Conservation (phyloP, 2,888 invertebrate genomes). For the Temnothorax unifasciatus region DNA sequence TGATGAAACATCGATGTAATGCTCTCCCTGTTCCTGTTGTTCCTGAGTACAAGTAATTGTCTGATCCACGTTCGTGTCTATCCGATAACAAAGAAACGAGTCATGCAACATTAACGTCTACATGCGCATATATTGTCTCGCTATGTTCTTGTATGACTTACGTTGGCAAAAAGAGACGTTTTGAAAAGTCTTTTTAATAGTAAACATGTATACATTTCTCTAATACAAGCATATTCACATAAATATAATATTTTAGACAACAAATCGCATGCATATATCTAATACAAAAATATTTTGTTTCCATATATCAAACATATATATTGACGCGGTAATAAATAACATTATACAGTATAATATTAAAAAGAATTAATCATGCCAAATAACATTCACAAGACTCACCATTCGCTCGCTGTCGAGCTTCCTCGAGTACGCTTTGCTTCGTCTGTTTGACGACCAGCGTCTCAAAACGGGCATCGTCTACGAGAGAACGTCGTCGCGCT, state of each 20-base stretch:
- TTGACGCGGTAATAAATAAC: neutral
- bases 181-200: neutral
- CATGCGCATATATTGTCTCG: neutral
- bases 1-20: conserved; percentile 84
- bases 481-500: conserved; percentile 97
- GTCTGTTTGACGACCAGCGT: conserved; percentile 98
- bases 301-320: conserved; percentile 19
- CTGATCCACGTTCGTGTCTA: conserved; percentile 90
- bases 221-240: neutral
- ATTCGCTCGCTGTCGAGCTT: conserved; percentile 95
- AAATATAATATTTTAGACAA: neutral
- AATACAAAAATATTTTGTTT: neutral
- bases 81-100: conserved; percentile 73
- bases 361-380: neutral
- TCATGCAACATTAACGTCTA: conserved; percentile 74
- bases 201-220: neutral
- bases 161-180: neutral
- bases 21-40: conserved; percentile 81
- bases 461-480: conserved; percentile 99
- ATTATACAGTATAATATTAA: neutral
- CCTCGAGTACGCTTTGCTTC: conserved; percentile 96
- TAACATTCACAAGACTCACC: conserved; percentile 88
- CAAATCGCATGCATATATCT: neutral
- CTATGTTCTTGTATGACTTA: neutral
- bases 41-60: conserved; percentile 88